Base-by-base conservation (phyloP, 30 jellyfish, hydroid and myxozoan genomes). In the Chrysaora quinquecirrha region DNA sequence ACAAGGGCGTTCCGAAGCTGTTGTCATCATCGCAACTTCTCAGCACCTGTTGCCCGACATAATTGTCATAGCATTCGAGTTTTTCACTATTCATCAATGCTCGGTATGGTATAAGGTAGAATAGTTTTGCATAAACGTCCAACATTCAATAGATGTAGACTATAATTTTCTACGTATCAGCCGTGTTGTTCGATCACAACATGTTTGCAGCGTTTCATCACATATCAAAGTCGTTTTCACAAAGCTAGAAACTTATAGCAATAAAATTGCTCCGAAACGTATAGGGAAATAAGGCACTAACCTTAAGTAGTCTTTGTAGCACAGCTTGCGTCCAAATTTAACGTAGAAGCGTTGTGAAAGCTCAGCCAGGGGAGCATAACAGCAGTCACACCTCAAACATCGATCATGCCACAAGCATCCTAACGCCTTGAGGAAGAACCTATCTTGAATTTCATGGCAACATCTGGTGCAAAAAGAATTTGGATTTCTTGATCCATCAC, bases 341-440 rank as follows among this genome's bases (percentile, higher is more conserved):
- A 71, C 35, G 52, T 83, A 83, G 34, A 83, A 83, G 1, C 80
- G 34, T 2, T 63, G 78, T 0, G 86, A 56, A 2, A 83, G 58
- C 32, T 83, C 94, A 0, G 94, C 94, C 32, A 83, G 72, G 2
- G 66, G 73, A 12, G 79, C 94, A 63, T 48, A 61, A 64, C 94
- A 83, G 70, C 94, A 83, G 75, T 83, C 94, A 32, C 94, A 83
- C 62, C 48, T 34, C 22, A 83, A 43, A 61, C 94, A 83, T 33
- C 80, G 87, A 52, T 83, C 83, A 72, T 83, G 94, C 94, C 94
- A 83, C 2, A 30, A 11, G 19, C 35, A 0, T 18, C 61, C 75
- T 43, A 83, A 19, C 2, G 94, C 94, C 52, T 49, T 16, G 29
- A 83, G 49, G 32, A 83, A 25, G 48, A 47, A 35, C 63, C 46